These are phyloP conservation scores for Toxotes jaculatrix DNA, from an alignment of 2,113 vertebrate genomes.

Conservation along the genomic window DNA sequence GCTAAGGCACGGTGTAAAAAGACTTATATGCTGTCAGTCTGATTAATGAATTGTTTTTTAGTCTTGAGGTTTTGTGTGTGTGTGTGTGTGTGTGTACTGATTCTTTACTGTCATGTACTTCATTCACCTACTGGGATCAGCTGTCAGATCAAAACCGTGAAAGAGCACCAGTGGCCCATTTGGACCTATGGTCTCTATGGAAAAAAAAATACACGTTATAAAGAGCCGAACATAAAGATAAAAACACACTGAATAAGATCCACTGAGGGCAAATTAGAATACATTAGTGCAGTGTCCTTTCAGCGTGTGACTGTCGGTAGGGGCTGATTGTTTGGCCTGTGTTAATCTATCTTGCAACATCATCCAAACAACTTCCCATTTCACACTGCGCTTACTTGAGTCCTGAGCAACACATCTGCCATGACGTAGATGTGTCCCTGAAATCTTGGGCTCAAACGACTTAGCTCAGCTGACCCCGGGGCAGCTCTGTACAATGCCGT, in stretches of 20 bases:
- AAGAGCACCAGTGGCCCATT: background rate
- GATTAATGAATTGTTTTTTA: conserved; percentile 11
- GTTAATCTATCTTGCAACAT: too few relatives aligned
- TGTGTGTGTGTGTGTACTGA: background rate
- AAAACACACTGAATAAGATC: background rate
- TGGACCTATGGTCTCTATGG: background rate
- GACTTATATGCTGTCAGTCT: conserved; percentile 19
- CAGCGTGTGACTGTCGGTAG: too few relatives aligned
- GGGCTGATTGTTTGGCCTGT: too few relatives aligned
- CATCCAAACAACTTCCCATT: too few relatives aligned
- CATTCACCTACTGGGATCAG: background rate
- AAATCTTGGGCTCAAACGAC: too few relatives aligned
- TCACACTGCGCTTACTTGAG: too few relatives aligned
- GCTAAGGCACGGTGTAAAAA: background rate
- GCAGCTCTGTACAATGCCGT: too few relatives aligned
- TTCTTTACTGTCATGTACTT: background rate
- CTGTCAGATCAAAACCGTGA: conserved; percentile 11
- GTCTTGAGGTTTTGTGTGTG: background rate
- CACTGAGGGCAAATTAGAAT: background rate
- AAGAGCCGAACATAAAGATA: background rate
- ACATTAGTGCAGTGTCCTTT: background rate
- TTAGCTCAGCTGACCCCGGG: too few relatives aligned
- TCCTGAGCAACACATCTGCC: too few relatives aligned
- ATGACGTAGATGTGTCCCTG: too few relatives aligned
- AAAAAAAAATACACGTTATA: background rate